A percentile compares a stretch with the other conserved stretches of the same genome.
Conservation (phyloP, 2,113 vertebrate genomes). For the Nerophis ophidion region DNA sequence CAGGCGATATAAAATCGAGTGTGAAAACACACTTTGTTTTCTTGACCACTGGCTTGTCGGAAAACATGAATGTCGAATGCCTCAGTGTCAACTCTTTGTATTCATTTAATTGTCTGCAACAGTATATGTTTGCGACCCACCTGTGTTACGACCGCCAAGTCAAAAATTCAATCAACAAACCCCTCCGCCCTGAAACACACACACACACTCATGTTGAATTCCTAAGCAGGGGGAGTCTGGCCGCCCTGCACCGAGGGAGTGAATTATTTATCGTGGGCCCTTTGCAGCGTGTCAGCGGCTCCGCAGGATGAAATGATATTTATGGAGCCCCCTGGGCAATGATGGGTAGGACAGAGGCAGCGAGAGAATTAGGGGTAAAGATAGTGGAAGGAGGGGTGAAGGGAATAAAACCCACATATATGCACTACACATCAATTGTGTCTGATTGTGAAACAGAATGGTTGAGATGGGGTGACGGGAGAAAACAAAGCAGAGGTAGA, state of each 20-base stretch:
- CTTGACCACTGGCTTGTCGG: not conserved
- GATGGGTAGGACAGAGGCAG: slow-evolving; percentile 48
- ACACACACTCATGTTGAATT: slow-evolving; percentile 57
- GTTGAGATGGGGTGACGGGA: not conserved
- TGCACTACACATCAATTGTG: slow-evolving; percentile 16
- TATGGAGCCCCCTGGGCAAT: slow-evolving; percentile 74
- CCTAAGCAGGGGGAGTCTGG: slow-evolving; percentile 65
- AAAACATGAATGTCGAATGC: slow-evolving; percentile 9
- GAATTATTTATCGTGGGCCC: slow-evolving; percentile 74
- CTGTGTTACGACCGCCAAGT: slow-evolving; percentile 23
- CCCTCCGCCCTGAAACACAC: slow-evolving; percentile 36
- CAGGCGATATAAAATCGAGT: not conserved
- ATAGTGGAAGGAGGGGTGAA: slow-evolving; percentile 10
- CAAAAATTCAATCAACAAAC: slow-evolving; percentile 16
- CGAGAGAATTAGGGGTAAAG: slow-evolving; percentile 40
- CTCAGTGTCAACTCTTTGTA: slow-evolving; percentile 11
- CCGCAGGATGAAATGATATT: slow-evolving; percentile 76
- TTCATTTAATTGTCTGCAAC: slow-evolving; percentile 8
- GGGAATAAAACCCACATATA: slow-evolving; percentile 33
- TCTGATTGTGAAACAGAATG: slow-evolving; percentile 1
- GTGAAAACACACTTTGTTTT: slow-evolving; percentile 7
- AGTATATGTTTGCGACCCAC: slow-evolving; percentile 16
- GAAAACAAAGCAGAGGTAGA: not conserved
- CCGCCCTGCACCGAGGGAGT: slow-evolving; percentile 56
- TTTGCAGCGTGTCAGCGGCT: slow-evolving; percentile 72